Base-by-base conservation (phyloP, 2,888 invertebrate species). In the Halocaridina rubra region DNA sequence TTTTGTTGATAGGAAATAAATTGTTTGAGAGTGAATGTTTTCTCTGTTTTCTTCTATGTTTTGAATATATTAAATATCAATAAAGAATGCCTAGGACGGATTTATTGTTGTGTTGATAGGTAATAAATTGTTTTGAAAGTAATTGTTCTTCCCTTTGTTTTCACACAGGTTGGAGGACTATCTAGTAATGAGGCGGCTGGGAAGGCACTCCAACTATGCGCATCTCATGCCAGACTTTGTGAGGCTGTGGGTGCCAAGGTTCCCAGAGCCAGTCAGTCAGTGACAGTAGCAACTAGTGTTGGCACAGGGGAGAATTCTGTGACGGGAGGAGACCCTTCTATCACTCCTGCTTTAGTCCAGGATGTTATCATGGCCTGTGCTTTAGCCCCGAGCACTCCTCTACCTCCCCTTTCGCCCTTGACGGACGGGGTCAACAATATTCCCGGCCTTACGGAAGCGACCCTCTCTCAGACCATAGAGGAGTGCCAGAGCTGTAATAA, bases 161-260 rank as follows among this genome's bases (percentile, higher is more conserved):
- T 82, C 77, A 61, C 79, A 33, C 85, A 88, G 88, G 80, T 84
- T 79, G 85, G 82, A 27, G 59, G 72, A 30, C 71, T 88, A 39
- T 64, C 82, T n/a, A 86, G 84, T 77, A 96, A 98, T 92, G 95
- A 97, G 91, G 97, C 97, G 79, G 98, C 98, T 32, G 96, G 96
- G 0, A 94, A 95, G 90, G 97, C 98, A 10, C 94, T 98, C 89
- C 95, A 96, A 90, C 92, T 98, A 86, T 96, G 96, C 90, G 95
- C 95, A 86, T 94, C 95, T 91, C 96, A 97, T 90, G 96, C 96
- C 27, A 93, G 94, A 89, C 92, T 97, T 33, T 97, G 97, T 92
- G 96, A 96, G 91, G 90, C 91, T 10, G 59, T 69, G 46, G 53
- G 80, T 74, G 85, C 81, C 61, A 84, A 87, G 29, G 85, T 67